These are phyloP conservation scores for Platygyra sinensis DNA, from an alignment of 64 coral and sea anemone genomes.

Conservation along the genomic window DNA sequence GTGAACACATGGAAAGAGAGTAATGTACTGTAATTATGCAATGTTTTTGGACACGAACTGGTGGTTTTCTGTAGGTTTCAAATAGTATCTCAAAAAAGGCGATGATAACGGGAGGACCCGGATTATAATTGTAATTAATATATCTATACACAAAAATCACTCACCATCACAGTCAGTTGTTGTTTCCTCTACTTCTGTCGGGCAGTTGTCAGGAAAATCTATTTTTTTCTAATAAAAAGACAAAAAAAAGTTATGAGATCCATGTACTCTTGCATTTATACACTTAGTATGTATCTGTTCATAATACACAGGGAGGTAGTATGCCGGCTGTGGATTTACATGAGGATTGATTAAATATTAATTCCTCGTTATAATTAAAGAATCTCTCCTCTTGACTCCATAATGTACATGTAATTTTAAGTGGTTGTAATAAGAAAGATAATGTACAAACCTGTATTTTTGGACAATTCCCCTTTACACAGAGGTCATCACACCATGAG, in stretches of 20 bases:
- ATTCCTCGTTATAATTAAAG: too few species aligned
- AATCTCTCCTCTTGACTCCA: neutral
- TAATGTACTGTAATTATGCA: too few species aligned
- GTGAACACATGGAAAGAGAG: too few species aligned
- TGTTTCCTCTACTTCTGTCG: neutral
- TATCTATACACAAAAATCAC: too few species aligned
- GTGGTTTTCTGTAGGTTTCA: too few species aligned
- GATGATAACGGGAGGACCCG: too few species aligned
- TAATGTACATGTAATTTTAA: neutral
- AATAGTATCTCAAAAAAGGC: too few species aligned
- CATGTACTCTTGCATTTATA: neutral
- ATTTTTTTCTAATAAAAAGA: neutral
- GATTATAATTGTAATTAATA: too few species aligned
- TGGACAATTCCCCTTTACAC: conserved; percentile 17
- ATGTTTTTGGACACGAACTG: too few species aligned
- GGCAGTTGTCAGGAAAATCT: conserved; percentile 3
- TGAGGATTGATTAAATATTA: too few species aligned
- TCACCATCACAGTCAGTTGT: neutral
- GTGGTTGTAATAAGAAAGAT: neutral
- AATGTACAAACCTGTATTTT: neutral
- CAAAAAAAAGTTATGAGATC: neutral
- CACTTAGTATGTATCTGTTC: neutral
- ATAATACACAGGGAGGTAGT: too few species aligned
- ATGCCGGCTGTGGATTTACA: too few species aligned
- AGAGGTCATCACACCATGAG: neutral